Evolutionary conservation across 1,140 invertebrate species (phyloP).

Genomic region (Neodiprion pinetum): DNA sequence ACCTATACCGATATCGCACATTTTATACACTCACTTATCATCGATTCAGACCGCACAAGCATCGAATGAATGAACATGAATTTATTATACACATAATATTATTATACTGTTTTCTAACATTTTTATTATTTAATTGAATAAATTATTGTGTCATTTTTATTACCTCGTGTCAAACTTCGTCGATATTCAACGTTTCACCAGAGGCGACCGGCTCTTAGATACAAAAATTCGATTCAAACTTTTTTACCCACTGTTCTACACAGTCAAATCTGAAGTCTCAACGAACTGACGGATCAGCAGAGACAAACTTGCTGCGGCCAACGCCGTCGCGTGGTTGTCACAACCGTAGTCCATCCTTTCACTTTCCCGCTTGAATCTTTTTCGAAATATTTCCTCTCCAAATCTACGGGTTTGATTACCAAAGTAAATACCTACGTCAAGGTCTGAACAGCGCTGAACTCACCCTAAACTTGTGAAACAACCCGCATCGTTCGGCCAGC

Average conservation of each 20-base stretch:
- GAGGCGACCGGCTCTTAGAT: no score
- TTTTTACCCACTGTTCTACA: constrained; percentile 34
- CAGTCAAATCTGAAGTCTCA: constrained; percentile 26
- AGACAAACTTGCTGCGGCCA: constrained; percentile 41
- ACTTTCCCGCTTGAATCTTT: constrained; percentile 11
- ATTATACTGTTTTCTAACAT: not conserved
- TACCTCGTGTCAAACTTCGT: not conserved
- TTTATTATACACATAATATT: not conserved
- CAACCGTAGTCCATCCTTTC: constrained; percentile 45
- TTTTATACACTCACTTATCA: not conserved
- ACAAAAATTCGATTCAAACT: not conserved
- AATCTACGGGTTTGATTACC: no score
- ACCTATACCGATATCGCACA: not conserved
- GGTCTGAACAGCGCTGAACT: not conserved
- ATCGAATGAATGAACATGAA: not conserved
- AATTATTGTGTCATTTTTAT: not conserved
- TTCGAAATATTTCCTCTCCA: not conserved
- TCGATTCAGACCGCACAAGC: not conserved
- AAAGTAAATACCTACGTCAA: no score
- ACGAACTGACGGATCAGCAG: constrained; percentile 43
- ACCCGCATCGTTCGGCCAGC: constrained; percentile 42
- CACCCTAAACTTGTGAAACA: constrained; percentile 44
- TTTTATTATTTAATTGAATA: not conserved
- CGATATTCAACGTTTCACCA: no score
- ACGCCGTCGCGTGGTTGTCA: constrained; percentile 44